Evolutionary conservation across 2,888 invertebrate genomes (phyloP).

Genomic region (Acronicta aceris): DNA sequence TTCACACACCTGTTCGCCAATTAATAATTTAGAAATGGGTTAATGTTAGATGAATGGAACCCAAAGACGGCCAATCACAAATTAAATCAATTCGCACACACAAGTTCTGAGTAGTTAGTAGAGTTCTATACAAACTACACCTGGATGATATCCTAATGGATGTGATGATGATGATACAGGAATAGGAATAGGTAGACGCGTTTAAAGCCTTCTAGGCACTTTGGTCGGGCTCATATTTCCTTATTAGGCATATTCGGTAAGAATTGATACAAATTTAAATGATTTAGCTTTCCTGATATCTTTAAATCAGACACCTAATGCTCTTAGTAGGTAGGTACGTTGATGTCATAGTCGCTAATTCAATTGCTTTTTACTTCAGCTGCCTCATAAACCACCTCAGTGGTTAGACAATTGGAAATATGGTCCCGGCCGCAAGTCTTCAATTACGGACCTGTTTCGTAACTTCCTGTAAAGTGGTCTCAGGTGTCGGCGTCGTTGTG

Average conservation of each 20-base stretch:
- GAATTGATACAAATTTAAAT: not conserved
- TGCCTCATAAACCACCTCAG: no score
- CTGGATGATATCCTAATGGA: slow-evolving; percentile 19
- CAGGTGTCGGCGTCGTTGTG: slow-evolving; percentile 71
- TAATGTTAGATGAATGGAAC: slow-evolving; percentile 47
- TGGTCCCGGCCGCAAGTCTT: slow-evolving; percentile 14
- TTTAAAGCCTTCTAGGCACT: not conserved
- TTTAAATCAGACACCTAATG: no score
- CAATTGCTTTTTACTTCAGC: not conserved
- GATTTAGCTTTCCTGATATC: no score
- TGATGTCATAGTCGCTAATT: not conserved
- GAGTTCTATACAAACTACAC: slow-evolving; percentile 33
- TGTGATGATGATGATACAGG: slow-evolving; percentile 37
- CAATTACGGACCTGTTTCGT: slow-evolving; percentile 78
- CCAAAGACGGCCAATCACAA: slow-evolving; percentile 39
- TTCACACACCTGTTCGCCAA: slow-evolving; percentile 26
- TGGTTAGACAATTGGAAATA: slow-evolving; percentile 20
- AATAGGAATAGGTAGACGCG: slow-evolving; percentile 15
- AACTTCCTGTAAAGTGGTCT: slow-evolving; percentile 77
- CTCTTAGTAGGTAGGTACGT: no score
- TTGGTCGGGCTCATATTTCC: slow-evolving; percentile 29
- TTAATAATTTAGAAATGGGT: slow-evolving; percentile 54
- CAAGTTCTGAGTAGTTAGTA: slow-evolving; percentile 43
- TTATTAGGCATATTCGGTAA: no score
- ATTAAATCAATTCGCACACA: slow-evolving; percentile 35